phyloP scores from a whole-genome alignment of 2,888 invertebrate species.

The Aspidiotus rigidus region DNA sequence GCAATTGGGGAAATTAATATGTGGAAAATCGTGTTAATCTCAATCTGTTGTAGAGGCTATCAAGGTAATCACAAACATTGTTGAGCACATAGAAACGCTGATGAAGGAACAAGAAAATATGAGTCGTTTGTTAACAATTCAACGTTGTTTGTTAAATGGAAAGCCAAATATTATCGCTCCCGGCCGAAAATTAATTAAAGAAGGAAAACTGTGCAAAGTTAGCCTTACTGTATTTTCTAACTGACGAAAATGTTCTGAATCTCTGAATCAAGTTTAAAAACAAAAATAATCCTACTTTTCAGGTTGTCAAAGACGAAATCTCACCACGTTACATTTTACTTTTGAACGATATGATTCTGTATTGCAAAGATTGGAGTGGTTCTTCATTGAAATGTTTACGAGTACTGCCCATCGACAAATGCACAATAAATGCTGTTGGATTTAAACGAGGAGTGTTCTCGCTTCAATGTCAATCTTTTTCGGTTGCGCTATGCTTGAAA shows the following conservation, averaged over 20 bases:
- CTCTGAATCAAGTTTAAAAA: neutral
- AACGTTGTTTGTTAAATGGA: slow-evolving; percentile 53
- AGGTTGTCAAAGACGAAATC: slow-evolving; percentile 40
- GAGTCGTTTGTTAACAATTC: slow-evolving; percentile 57
- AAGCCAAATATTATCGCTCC: slow-evolving; percentile 59
- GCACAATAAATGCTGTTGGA: slow-evolving; percentile 52
- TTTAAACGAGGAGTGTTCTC: slow-evolving; percentile 52
- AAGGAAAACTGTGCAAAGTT: slow-evolving; percentile 55
- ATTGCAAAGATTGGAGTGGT: slow-evolving; percentile 56
- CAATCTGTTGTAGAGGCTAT: slow-evolving; percentile 50
- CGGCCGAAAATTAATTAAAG: slow-evolving; percentile 59
- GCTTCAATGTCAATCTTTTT: slow-evolving; percentile 48
- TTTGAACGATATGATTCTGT: slow-evolving; percentile 63
- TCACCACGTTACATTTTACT: slow-evolving; percentile 58
- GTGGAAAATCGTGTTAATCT: slow-evolving; percentile 1
- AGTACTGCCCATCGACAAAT: slow-evolving; percentile 61
- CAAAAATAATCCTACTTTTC: neutral
- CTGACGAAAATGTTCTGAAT: neutral
- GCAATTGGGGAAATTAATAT: neutral
- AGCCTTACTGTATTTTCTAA: neutral
- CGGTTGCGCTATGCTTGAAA: slow-evolving; percentile 33
- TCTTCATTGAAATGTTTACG: slow-evolving; percentile 56
- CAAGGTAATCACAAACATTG: slow-evolving; percentile 57
- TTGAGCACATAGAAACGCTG: slow-evolving; percentile 61
- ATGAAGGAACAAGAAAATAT: slow-evolving; percentile 64